Conservation (phyloP, 2,113 vertebrate genomes). For the Rousettus leschenaultii region DNA sequence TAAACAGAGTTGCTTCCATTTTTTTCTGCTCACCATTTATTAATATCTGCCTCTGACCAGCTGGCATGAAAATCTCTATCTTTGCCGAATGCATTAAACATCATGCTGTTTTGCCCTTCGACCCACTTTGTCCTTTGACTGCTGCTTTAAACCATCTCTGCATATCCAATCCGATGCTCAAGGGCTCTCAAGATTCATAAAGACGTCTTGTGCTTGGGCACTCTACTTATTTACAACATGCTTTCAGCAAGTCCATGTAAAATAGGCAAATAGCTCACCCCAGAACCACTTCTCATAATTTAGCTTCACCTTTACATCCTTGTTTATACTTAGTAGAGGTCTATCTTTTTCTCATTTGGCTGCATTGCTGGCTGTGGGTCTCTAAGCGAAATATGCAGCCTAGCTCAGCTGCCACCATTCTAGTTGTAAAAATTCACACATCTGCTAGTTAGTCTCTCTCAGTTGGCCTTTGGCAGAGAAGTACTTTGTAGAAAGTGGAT, state of each 20-base stretch:
- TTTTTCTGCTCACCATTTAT: background rate
- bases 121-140: background rate
- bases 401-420: background rate
- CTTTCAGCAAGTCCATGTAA: background rate
- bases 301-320: background rate
- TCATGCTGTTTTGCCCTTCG: conserved; percentile 37
- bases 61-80: background rate
- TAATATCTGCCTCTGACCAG: background rate
- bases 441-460: conserved; percentile 3
- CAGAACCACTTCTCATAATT: conserved; percentile 30
- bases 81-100: conserved; percentile 50
- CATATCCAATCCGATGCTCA: background rate
- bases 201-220: background rate
- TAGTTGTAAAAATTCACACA: conserved; percentile 26
- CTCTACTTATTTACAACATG: conserved; percentile 25
- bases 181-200: conserved; percentile 47
- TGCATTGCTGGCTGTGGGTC: background rate
- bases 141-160: background rate
- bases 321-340: background rate
- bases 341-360: background rate
- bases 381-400: background rate
- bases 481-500: background rate
- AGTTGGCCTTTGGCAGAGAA: conserved; percentile 7
- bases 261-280: conserved; percentile 15
- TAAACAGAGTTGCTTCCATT: background rate